Conservation (phyloP, 2,888 invertebrate species). For the Phyllotreta cruciferae region DNA sequence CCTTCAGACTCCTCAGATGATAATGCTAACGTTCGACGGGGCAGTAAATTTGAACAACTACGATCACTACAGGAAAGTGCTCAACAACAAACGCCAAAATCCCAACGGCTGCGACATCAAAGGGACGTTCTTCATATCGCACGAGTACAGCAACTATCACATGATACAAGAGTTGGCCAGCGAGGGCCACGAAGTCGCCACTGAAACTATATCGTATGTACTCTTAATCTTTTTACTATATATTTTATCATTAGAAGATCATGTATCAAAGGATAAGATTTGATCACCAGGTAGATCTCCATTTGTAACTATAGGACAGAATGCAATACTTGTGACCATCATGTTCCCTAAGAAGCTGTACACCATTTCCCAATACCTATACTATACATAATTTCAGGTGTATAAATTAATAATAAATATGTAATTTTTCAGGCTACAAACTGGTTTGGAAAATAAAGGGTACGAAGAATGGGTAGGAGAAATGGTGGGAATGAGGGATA, state of each 20-base stretch:
- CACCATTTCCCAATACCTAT: too few relatives aligned
- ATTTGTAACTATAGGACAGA: neutral
- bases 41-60: constrained; percentile 92
- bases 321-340: too few relatives aligned
- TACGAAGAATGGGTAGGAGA: constrained; percentile 94
- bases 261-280: neutral
- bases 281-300: neutral
- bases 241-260: neutral
- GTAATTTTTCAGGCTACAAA: constrained; percentile 67
- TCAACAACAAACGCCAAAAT: constrained; percentile 80
- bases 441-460: constrained; percentile 86
- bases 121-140: constrained; percentile 93
- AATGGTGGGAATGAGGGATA: constrained; percentile 93
- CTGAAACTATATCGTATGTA: constrained; percentile 73
- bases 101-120: constrained; percentile 88
- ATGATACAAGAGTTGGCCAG: constrained; percentile 89
- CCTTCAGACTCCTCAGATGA: constrained; percentile 89
- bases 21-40: constrained; percentile 90
- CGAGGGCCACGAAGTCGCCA: constrained; percentile 85
- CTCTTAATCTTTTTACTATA: constrained; percentile 6
- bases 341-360: too few relatives aligned
- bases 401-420: neutral
- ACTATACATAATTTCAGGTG: too few relatives aligned
- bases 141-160: constrained; percentile 91
- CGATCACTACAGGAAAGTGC: constrained; percentile 85